Evolutionary conservation across 2,888 invertebrate genomes (phyloP).

Genomic region (Synanthedon andrenaeformis): DNA sequence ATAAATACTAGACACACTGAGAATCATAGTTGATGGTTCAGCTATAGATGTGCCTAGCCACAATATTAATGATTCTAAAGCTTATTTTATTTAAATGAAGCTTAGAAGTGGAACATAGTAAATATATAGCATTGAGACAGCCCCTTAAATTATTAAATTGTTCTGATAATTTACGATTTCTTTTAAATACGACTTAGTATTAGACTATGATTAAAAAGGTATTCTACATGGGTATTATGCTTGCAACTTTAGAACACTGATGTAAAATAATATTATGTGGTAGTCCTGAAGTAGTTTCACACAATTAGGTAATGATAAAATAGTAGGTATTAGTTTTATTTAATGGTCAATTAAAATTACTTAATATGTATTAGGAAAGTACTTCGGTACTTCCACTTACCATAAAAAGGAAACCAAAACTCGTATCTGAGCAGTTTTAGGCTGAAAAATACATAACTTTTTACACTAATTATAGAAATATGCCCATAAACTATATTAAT

Average conservation of each 20-base stretch:
- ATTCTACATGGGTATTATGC: neutral
- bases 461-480: slow-evolving; percentile 29
- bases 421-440: slow-evolving; percentile 60
- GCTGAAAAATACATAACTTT: slow-evolving; percentile 65
- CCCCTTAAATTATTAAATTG: no score
- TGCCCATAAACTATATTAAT: neutral
- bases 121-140: no score
- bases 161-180: no score
- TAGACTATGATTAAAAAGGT: no score
- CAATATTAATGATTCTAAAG: no score
- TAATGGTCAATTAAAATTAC: slow-evolving; percentile 10
- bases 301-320: neutral
- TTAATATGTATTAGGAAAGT: slow-evolving; percentile 34
- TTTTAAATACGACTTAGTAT: no score
- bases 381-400: slow-evolving; percentile 65
- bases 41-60: no score
- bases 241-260: neutral
- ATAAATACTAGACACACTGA: no score
- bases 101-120: no score
- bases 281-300: neutral
- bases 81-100: no score
- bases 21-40: no score
- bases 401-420: slow-evolving; percentile 60
- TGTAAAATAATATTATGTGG: neutral
- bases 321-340: neutral